phyloP scores from a whole-genome alignment of 2,888 invertebrate genomes.

The Caenorhabditis drosophilae region DNA sequence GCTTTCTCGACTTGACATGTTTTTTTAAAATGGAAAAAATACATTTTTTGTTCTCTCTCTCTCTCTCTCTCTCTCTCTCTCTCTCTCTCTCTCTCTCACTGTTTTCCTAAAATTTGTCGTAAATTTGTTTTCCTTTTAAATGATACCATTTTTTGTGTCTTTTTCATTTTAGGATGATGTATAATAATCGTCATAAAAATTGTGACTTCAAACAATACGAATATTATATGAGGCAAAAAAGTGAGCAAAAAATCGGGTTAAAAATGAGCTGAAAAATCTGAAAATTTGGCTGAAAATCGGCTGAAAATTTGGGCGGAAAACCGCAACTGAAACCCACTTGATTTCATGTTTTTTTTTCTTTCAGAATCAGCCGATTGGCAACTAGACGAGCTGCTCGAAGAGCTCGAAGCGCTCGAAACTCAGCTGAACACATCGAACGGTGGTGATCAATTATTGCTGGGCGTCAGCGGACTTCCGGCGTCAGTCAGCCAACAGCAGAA shows the following conservation, averaged over 20 bases:
- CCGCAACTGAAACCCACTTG: background rate
- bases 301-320: no score
- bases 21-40: no score
- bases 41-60: background rate
- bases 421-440: conserved; percentile 63
- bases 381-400: conserved; percentile 92
- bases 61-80: conserved; percentile 1
- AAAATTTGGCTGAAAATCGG: no score
- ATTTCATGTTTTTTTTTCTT: conserved; percentile 43
- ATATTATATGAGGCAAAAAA: conserved; percentile 31
- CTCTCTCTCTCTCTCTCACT: background rate
- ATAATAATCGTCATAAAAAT: background rate
- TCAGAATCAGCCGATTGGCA: conserved; percentile 92
- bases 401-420: conserved; percentile 89
- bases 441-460: conserved; percentile 69
- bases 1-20: no score
- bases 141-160: background rate
- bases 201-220: conserved; percentile 29
- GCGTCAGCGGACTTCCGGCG: conserved; percentile 29
- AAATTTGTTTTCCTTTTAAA: background rate
- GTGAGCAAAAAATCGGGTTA: conserved; percentile 6
- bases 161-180: background rate
- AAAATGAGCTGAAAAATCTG: background rate
- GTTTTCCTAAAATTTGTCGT: background rate
- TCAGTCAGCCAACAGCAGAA: conserved; percentile 22